Evolutionary conservation across 2,797 vertebrate genomes (phyloP), one percentile per base, ranked within the genome.

Genomic region (Anolis apletophallus): DNA sequence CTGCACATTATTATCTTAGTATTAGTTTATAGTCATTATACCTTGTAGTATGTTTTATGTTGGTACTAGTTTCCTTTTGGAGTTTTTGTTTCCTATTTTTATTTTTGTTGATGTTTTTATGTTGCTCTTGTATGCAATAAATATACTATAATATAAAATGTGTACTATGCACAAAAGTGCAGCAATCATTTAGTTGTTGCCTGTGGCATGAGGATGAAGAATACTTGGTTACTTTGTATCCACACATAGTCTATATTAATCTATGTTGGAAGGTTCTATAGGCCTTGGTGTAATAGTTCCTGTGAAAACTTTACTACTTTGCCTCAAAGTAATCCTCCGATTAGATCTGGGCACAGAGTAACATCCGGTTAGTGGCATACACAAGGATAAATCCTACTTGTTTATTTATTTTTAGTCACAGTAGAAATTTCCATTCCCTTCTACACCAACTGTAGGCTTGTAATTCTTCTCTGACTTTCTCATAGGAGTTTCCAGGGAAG

Each of bases 401-500:
- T 29, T 3, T 64, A 11, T 64, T 19, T 59, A 19, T 5, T 59
- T 59, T 59, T 29, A 11, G 61, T 64, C 23, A 29, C 23, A 10
- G 23, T 64, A 64, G 61, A 26, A 26, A 9, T 64, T 64, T 26
- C 26, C 61, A 29, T 29, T 64, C 26, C 26, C 26, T 64, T 64
- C 26, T 29, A 6, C 19, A 61, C 21, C 59, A 23, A 61, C 21
- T 21, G 61, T 29, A 64, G 61, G 26, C 23, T 9, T 64, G 6
- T 34, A 34, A 85, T 64, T 75, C 55, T 57, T 87, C 54, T 87
- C 84, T 76, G 54, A 84, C 68, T 55, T 79, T 46, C 32, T 85
- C 90, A 55, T 46, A 81, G 83, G 40, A 6, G 76, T 90, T 91
- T 87, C 81, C 80, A 81, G 1, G 68, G 67, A 85, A 64, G 71